phyloP scores from a whole-genome alignment of 2,113 vertebrate species.

The Lepisosteus osseus region DNA sequence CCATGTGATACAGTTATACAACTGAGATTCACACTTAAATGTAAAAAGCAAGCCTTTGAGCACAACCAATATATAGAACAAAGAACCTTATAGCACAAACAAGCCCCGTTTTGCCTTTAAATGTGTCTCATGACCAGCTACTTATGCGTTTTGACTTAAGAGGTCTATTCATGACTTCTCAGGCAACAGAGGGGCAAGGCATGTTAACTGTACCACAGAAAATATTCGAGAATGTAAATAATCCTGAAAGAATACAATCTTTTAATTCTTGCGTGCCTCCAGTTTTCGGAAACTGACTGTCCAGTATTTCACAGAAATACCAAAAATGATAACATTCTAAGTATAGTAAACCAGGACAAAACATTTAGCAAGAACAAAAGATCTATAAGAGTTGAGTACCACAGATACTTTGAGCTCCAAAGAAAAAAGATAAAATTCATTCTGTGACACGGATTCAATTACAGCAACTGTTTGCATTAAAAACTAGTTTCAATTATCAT shows the following conservation, averaged over 20 bases:
- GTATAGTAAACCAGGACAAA: no score
- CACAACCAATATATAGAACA: not conserved
- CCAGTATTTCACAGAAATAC: not conserved
- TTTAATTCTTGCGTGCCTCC: not conserved
- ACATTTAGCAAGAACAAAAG: no score
- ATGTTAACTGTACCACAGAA: conserved; percentile 5
- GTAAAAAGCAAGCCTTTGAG: conserved; percentile 38
- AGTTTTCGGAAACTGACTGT: not conserved
- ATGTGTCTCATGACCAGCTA: conserved; percentile 24
- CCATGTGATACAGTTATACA: conserved; percentile 35
- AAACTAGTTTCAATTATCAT: no score
- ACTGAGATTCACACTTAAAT: conserved; percentile 33
- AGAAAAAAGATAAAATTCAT: no score
- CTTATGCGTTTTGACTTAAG: conserved; percentile 23
- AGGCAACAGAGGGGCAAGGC: conserved; percentile 11
- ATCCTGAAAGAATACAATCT: not conserved
- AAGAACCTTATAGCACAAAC: no score
- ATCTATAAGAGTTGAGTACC: no score
- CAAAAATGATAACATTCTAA: not conserved
- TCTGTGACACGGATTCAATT: no score
- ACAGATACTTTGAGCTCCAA: no score
- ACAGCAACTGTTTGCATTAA: no score
- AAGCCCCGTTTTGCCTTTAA: conserved; percentile 16
- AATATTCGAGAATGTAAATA: not conserved
- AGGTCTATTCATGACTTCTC: conserved; percentile 12